Conservation (phyloP, 2,113 vertebrate species). For the Sylvietta virens region DNA sequence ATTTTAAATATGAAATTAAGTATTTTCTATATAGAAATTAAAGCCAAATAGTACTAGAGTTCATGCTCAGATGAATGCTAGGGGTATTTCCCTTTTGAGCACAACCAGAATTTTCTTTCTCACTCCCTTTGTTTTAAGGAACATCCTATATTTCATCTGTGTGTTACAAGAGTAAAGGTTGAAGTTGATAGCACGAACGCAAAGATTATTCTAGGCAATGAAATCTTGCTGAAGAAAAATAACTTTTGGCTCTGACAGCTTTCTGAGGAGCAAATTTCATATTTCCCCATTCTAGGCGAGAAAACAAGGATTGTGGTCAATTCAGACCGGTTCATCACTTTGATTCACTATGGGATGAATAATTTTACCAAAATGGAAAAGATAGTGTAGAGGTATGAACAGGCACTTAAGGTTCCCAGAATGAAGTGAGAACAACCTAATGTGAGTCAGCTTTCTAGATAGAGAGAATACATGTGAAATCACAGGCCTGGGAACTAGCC, state of each 20-base stretch:
- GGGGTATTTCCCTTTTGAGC: background rate
- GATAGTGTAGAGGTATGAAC: background rate
- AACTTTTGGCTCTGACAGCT: background rate
- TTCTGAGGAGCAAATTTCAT: background rate
- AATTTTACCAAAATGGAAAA: background rate
- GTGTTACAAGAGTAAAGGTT: background rate
- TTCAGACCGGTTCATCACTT: background rate
- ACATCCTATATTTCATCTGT: background rate
- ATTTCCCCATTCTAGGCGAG: background rate
- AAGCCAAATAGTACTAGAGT: background rate
- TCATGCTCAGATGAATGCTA: background rate
- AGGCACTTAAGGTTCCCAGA: background rate
- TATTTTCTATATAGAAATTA: background rate
- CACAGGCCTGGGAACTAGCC: background rate
- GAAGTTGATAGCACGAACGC: background rate
- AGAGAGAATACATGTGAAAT: fast-evolving
- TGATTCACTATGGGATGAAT: background rate
- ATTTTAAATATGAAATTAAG: background rate
- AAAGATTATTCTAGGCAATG: background rate
- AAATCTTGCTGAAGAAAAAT: background rate
- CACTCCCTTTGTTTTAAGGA: background rate
- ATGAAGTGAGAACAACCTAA: background rate
- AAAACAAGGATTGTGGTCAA: background rate
- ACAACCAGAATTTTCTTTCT: background rate
- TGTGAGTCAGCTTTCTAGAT: background rate